Percentiles rank a stretch among this genome's conserved stretches.
Evolutionary conservation across 1,140 invertebrate genomes (phyloP).

Genomic region (Zophobas atratus): DNA sequence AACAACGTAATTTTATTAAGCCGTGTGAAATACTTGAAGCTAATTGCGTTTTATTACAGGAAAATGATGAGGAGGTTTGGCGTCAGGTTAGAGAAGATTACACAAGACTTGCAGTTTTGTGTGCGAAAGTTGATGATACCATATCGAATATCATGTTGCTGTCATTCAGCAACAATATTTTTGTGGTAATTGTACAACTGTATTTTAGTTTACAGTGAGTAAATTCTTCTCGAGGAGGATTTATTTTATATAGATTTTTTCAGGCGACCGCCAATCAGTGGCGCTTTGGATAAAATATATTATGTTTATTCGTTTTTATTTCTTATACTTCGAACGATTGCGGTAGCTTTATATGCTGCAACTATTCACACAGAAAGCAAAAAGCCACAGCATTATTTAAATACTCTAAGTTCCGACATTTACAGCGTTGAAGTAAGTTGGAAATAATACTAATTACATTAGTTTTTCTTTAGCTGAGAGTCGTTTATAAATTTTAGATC

Average conservation of each 20-base stretch:
- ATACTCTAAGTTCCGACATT: not conserved
- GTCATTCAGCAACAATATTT: slow-evolving; percentile 47
- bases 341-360: slow-evolving; percentile 72
- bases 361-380: slow-evolving; percentile 75
- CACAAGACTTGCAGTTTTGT: slow-evolving; percentile 5
- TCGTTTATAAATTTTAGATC: slow-evolving; percentile 67
- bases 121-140: slow-evolving; percentile 26
- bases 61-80: slow-evolving; percentile 7
- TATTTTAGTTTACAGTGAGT: slow-evolving; percentile 66
- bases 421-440: slow-evolving; percentile 40
- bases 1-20: not conserved
- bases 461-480: not conserved
- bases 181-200: slow-evolving; percentile 61
- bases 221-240: not conserved
- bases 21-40: not conserved
- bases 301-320: slow-evolving; percentile 75
- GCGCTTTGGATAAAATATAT: slow-evolving; percentile 63
- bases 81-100: slow-evolving; percentile 1
- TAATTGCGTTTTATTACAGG: not conserved
- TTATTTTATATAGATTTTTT: slow-evolving; percentile 2
- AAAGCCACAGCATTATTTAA: slow-evolving; percentile 68
- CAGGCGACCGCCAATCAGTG: not conserved
- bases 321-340: slow-evolving; percentile 71
- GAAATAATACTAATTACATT: not conserved
- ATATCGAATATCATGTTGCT: slow-evolving; percentile 37